A percentile compares a stretch with the other conserved stretches of the same genome.
These are phyloP conservation scores for Myrmecobius fasciatus DNA, from an alignment of 2,113 vertebrate genomes.

Conservation along the genomic window DNA sequence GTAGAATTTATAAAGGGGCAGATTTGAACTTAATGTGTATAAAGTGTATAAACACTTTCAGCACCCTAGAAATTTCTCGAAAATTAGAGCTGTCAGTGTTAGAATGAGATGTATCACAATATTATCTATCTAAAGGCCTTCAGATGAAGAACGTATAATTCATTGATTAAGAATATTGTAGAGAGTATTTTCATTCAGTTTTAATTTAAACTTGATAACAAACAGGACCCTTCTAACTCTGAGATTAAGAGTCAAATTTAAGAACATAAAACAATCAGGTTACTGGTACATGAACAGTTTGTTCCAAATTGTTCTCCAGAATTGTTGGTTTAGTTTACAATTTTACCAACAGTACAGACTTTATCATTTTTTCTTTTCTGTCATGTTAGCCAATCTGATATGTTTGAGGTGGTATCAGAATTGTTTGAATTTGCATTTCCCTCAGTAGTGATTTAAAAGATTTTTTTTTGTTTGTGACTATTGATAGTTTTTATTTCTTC, in stretches of 20 bases:
- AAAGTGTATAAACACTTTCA: neutral
- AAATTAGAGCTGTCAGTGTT: neutral
- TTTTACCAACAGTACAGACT: too few relatives aligned
- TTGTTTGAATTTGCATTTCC: too few relatives aligned
- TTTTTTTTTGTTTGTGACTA: too few relatives aligned
- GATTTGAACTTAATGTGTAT: neutral
- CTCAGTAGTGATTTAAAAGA: too few relatives aligned
- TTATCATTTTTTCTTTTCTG: too few relatives aligned
- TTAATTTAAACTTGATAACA: neutral
- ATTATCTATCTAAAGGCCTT: neutral
- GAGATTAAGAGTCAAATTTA: neutral
- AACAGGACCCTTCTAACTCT: neutral
- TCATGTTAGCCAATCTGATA: too few relatives aligned
- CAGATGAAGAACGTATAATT: neutral
- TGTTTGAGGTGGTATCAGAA: too few relatives aligned
- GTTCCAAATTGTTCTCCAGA: too few relatives aligned
- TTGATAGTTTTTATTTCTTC: too few relatives aligned
- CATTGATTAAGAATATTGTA: neutral
- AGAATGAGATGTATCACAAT: neutral
- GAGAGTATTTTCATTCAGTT: neutral
- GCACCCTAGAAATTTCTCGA: neutral
- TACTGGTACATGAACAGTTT: too few relatives aligned
- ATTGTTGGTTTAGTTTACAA: too few relatives aligned
- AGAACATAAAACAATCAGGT: neutral
- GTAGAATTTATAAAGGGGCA: neutral